Percentiles rank a stretch among this genome's conserved stretches.
phyloP scores from a whole-genome alignment of 1,140 invertebrate genomes.

The Diachasma alloeum region DNA sequence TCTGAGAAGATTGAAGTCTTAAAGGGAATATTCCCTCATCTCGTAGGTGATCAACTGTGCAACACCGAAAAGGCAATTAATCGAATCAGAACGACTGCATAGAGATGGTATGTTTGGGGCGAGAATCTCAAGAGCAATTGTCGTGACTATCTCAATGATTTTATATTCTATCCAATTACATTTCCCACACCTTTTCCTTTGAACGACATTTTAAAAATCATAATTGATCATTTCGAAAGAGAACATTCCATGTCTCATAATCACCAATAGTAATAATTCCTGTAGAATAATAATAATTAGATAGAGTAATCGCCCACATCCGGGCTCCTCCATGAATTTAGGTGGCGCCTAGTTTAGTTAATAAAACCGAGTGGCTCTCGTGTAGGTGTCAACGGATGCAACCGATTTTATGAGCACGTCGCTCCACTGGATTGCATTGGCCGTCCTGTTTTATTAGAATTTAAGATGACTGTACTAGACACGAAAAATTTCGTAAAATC shows the following conservation, averaged over 20 bases:
- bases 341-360: constrained; percentile 20
- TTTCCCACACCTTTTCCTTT: too few relatives aligned
- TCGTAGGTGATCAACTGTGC: too few relatives aligned
- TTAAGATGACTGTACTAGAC: constrained; percentile 21
- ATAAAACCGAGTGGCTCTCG: neutral
- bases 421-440: constrained; percentile 41
- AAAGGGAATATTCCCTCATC: too few relatives aligned
- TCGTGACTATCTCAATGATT: too few relatives aligned
- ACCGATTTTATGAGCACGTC: constrained; percentile 45
- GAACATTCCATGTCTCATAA: neutral
- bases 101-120: too few relatives aligned
- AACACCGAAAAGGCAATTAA: too few relatives aligned
- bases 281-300: neutral
- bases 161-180: too few relatives aligned
- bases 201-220: too few relatives aligned
- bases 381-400: constrained; percentile 54
- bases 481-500: constrained; percentile 59
- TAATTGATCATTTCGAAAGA: too few relatives aligned
- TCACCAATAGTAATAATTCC: neutral
- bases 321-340: constrained; percentile 7
- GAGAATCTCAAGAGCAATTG: too few relatives aligned
- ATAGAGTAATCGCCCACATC: neutral
- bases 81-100: too few relatives aligned
- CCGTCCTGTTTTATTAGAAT: constrained; percentile 42
- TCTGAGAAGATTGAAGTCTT: too few relatives aligned